phyloP scores from a whole-genome alignment of 2,113 vertebrate genomes.

The Macaca nemestrina region DNA sequence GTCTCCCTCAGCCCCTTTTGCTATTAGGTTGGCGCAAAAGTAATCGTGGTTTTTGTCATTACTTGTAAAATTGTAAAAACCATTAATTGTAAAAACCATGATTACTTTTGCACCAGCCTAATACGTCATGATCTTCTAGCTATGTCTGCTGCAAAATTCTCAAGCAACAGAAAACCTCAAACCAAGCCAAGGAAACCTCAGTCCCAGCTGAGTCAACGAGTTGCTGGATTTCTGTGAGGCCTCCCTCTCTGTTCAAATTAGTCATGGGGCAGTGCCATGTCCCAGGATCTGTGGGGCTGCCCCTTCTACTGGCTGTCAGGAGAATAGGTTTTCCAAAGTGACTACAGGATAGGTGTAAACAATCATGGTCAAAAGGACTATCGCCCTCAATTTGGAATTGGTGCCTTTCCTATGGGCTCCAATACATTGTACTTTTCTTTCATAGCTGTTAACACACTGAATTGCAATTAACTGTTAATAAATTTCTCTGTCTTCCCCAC shows the following conservation, averaged over 20 bases:
- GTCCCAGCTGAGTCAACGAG: background rate
- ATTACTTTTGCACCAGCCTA: no score
- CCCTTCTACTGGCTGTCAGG: background rate
- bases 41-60: no score
- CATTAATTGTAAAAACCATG: no score
- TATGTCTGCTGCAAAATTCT: background rate
- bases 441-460: background rate
- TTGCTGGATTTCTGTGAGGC: background rate
- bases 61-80: no score
- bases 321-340: background rate
- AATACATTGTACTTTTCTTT: background rate
- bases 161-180: background rate
- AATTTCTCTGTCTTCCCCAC: background rate
- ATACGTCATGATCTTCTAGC: background rate
- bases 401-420: background rate
- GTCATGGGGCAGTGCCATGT: background rate
- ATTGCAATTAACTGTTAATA: background rate
- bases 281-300: background rate
- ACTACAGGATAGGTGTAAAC: background rate
- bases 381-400: background rate
- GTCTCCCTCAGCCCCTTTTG: background rate
- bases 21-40: background rate
- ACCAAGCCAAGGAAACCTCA: background rate
- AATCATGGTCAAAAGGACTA: background rate
- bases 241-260: background rate